Evolutionary conservation across 1,140 invertebrate genomes (phyloP).

Genomic region (Caenorhabditis tropicalis): DNA sequence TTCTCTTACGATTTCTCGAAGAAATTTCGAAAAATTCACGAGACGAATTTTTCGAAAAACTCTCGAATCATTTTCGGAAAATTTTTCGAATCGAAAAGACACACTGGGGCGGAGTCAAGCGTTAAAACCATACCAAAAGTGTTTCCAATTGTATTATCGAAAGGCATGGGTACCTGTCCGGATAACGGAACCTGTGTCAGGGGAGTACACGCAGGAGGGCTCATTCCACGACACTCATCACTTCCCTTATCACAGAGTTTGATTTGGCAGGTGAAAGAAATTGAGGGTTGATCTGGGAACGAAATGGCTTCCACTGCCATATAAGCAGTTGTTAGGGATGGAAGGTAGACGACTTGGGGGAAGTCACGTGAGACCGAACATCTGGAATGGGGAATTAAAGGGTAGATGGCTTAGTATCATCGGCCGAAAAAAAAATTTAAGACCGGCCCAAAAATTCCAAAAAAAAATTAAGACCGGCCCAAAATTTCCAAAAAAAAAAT

Average conservation of each 20-base stretch:
- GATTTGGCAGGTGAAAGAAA: conserved; percentile 23
- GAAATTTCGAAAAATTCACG: too few relatives aligned
- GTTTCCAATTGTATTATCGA: conserved; percentile 3
- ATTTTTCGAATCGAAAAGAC: too few relatives aligned
- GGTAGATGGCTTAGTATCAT: too few relatives aligned
- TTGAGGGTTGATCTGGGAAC: conserved; percentile 15
- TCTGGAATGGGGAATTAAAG: not conserved
- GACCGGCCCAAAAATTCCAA: too few relatives aligned
- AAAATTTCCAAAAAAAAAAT: too few relatives aligned
- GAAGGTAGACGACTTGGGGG: not conserved
- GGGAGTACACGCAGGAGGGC: not conserved
- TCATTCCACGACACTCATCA: conserved; percentile 14
- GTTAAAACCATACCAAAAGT: not conserved
- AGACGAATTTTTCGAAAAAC: too few relatives aligned
- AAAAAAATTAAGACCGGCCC: too few relatives aligned
- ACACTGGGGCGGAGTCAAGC: too few relatives aligned
- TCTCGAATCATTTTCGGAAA: too few relatives aligned
- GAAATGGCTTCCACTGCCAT: conserved; percentile 26
- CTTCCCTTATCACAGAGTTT: conserved; percentile 30
- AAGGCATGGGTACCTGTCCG: not conserved
- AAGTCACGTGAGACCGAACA: conserved; percentile 19
- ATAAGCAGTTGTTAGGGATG: not conserved
- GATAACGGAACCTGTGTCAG: not conserved
- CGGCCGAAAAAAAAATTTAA: too few relatives aligned
- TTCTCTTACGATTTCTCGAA: too few relatives aligned